Percentiles rank a stretch among this genome's conserved stretches.
phyloP scores from a whole-genome alignment of 2,113 vertebrate genomes.

The Sander vitreus region DNA sequence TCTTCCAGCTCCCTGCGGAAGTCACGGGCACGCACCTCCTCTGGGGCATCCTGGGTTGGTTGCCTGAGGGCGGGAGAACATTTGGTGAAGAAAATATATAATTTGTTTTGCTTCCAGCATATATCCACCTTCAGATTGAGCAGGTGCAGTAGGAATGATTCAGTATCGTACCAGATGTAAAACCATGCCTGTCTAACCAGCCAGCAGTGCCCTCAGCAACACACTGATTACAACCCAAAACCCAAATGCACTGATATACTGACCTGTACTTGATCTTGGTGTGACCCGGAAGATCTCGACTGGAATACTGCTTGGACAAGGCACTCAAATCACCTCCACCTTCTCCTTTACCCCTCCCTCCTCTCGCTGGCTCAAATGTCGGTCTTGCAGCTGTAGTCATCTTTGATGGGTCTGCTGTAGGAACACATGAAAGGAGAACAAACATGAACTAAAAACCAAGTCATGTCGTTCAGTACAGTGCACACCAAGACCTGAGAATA shows the following conservation, averaged over 20 bases:
- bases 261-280: slow-evolving; percentile 99
- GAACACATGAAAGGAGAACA: not conserved
- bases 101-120: not conserved
- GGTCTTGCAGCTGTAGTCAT: slow-evolving; percentile 98
- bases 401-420: slow-evolving; percentile 67
- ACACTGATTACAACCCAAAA: not conserved
- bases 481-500: not conserved
- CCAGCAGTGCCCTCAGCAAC: not conserved
- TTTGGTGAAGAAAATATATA: not conserved
- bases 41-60: slow-evolving; percentile 95
- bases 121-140: not conserved
- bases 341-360: slow-evolving; percentile 97
- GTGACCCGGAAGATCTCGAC: slow-evolving; percentile 96
- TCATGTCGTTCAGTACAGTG: not conserved
- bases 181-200: not conserved
- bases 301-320: slow-evolving; percentile 97
- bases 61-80: slow-evolving; percentile 82
- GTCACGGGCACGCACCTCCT: slow-evolving; percentile 95
- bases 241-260: not conserved
- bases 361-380: slow-evolving; percentile 97
- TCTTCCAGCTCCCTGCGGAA: slow-evolving; percentile 98
- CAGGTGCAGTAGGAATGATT: not conserved
- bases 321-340: slow-evolving; percentile 97
- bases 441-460: not conserved
- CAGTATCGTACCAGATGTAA: not conserved